These are phyloP conservation scores for Rhopalosiphum nymphaeae DNA, from an alignment of 2,888 invertebrate genomes.

Conservation along the genomic window DNA sequence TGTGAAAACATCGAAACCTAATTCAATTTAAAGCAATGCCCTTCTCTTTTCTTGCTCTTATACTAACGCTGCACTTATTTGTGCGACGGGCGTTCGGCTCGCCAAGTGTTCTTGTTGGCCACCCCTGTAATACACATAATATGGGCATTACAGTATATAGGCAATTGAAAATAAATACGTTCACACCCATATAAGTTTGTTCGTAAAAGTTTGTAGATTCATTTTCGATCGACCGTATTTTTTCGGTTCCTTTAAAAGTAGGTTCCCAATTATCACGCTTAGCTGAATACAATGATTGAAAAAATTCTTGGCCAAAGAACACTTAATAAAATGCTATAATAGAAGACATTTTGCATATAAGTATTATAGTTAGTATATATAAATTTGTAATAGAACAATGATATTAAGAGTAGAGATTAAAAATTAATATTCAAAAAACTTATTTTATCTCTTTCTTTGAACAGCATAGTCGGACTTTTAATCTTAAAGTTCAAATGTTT, in stretches of 20 bases:
- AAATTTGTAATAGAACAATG: not conserved
- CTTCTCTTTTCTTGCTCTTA: not conserved
- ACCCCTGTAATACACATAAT: not conserved
- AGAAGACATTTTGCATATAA: not conserved
- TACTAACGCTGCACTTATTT: not conserved
- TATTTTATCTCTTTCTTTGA: not conserved
- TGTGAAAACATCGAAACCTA: not conserved
- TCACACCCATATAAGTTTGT: not conserved
- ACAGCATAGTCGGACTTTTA: not conserved
- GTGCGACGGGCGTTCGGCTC: not conserved
- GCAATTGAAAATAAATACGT: not conserved
- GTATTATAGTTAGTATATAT: not conserved
- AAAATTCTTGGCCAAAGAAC: not conserved
- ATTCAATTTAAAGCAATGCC: not conserved
- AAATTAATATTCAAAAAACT: not conserved
- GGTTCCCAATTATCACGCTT: not conserved
- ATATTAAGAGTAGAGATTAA: not conserved
- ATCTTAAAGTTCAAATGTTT: not conserved
- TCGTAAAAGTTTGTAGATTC: not conserved
- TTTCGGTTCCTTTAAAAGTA: slow-evolving; percentile 1
- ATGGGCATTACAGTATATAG: not conserved
- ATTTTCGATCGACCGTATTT: not conserved
- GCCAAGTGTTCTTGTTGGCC: not conserved
- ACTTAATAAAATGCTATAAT: not conserved
- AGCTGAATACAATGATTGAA: not conserved